phyloP scores from a whole-genome alignment of 2,113 vertebrate species.

The Cavia aperea region DNA sequence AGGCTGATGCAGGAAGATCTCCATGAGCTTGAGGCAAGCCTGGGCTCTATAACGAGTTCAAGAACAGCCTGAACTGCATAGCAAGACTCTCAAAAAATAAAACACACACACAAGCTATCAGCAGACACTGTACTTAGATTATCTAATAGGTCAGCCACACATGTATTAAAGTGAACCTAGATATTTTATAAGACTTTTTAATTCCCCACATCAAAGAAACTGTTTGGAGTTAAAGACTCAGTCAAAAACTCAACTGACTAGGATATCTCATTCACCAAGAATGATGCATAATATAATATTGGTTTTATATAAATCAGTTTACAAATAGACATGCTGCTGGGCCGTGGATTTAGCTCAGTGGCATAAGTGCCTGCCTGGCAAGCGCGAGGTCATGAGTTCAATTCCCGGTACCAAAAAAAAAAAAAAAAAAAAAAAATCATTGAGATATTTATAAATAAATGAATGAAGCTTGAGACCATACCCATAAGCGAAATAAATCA shows the following conservation, averaged over 20 bases:
- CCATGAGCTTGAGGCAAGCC: neutral
- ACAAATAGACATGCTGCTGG: neutral
- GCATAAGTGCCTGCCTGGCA: no score
- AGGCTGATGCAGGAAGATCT: neutral
- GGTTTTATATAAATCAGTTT: neutral
- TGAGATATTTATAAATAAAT: no score
- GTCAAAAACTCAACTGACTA: neutral
- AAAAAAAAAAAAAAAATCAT: no score
- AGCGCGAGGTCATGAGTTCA: no score
- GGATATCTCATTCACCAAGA: neutral
- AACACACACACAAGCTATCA: neutral
- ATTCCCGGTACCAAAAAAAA: no score
- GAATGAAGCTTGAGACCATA: no score
- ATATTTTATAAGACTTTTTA: neutral
- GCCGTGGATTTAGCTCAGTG: no score
- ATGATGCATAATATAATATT: neutral
- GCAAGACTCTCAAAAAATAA: neutral
- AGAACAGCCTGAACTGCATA: neutral
- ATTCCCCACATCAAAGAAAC: neutral
- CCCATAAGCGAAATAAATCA: no score
- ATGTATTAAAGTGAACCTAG: neutral
- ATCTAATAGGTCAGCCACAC: neutral
- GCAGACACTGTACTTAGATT: neutral
- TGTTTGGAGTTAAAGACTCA: neutral
- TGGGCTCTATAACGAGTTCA: neutral